phyloP scores from a whole-genome alignment of 1,140 invertebrate genomes.

The Eufriesea mexicana region DNA sequence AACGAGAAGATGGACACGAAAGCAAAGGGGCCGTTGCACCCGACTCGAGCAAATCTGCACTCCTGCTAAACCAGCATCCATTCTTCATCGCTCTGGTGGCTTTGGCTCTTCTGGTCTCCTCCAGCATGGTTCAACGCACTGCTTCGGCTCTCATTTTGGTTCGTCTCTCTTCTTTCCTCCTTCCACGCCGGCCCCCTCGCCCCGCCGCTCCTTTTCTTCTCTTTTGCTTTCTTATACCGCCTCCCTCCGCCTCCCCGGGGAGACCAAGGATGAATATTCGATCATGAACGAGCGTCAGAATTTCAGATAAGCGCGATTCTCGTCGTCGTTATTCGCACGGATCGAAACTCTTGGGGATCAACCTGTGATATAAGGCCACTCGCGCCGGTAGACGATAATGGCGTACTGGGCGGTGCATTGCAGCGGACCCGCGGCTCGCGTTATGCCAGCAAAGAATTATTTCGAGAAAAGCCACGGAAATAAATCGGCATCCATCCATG shows the following conservation, averaged over 20 bases:
- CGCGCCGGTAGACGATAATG: conserved; percentile 43
- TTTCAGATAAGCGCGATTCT: conserved; percentile 61
- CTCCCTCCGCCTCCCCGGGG: conserved; percentile 28
- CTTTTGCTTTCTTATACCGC: conserved; percentile 26
- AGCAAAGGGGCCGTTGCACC: conserved; percentile 80
- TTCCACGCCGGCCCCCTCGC: not conserved
- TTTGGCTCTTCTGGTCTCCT: conserved; percentile 68
- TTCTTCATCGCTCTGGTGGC: conserved; percentile 75
- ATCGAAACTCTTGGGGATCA: conserved; percentile 56
- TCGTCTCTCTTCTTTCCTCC: conserved; percentile 40
- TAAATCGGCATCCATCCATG: too few relatives aligned
- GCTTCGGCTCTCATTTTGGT: conserved; percentile 55
- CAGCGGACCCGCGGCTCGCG: not conserved
- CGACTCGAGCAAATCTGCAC: conserved; percentile 78
- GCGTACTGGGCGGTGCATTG: conserved; percentile 4
- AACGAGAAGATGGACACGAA: conserved; percentile 76
- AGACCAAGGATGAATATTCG: conserved; percentile 63
- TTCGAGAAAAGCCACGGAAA: not conserved
- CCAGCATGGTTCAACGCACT: conserved; percentile 66
- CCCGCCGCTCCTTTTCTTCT: conserved; percentile 21
- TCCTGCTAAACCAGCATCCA: conserved; percentile 80
- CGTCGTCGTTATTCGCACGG: conserved; percentile 39
- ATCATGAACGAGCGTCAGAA: conserved; percentile 61
- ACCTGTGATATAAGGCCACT: conserved; percentile 39
- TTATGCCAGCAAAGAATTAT: not conserved